Percentiles rank a stretch among this genome's conserved stretches.
Conservation (phyloP, 2,113 vertebrate genomes). For the Takifugu bimaculatus region DNA sequence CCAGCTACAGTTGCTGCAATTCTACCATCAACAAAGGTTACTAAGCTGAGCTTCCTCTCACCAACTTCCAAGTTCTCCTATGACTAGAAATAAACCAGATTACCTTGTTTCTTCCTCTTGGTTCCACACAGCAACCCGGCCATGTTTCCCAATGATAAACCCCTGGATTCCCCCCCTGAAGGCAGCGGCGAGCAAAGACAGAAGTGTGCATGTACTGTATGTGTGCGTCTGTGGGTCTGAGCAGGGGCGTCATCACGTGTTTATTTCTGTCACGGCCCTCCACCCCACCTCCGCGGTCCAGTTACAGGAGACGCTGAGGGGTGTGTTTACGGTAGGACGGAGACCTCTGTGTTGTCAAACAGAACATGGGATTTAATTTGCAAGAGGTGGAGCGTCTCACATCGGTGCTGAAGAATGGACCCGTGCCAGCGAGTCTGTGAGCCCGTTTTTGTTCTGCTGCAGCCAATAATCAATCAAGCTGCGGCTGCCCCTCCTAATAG, state of each 20-base stretch:
- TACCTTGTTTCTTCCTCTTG: conserved; percentile 84
- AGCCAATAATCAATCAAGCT: conserved; percentile 39
- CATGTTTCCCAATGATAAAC: conserved; percentile 63
- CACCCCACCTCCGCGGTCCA: conserved; percentile 67
- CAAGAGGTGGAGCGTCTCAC: no score
- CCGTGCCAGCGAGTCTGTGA: conserved; percentile 7
- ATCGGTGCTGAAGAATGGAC: not conserved
- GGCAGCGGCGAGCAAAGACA: not conserved
- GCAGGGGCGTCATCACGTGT: conserved; percentile 65
- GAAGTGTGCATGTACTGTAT: conserved; percentile 27
- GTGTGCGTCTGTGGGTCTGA: conserved; percentile 21
- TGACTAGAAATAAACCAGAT: conserved; percentile 32
- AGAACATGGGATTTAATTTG: not conserved
- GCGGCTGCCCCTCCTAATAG: conserved; percentile 35
- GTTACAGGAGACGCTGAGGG: conserved; percentile 61
- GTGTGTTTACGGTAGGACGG: conserved; percentile 4
- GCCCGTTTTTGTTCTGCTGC: conserved; percentile 32
- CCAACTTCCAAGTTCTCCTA: conserved; percentile 32
- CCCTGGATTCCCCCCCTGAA: conserved; percentile 19
- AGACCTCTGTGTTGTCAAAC: not conserved
- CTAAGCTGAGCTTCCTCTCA: conserved; percentile 36
- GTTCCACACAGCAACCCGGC: conserved; percentile 82
- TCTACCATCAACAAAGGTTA: not conserved
- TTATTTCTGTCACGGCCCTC: conserved; percentile 77
- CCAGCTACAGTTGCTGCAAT: not conserved